Evolutionary conservation across 2,888 invertebrate species (phyloP), one percentile per base, ranked within the genome.

Genomic region (Sicus ferrugineus): DNA sequence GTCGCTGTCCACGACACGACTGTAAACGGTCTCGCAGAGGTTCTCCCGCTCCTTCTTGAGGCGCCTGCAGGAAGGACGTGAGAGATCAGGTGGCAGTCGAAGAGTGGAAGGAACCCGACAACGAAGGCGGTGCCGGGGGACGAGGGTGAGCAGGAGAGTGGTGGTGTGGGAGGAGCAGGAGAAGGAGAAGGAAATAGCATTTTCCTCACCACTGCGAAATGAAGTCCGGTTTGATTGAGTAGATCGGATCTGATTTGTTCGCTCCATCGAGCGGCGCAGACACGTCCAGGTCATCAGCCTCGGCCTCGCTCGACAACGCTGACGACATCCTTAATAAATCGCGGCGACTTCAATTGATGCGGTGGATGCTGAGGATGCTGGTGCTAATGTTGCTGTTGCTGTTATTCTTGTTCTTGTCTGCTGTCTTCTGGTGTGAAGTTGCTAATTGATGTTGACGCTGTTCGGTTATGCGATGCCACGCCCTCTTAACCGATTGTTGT

Each of bases 151-250:
- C 7, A 38, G 38, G 38, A 11, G 14, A 34, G 34, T 9, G 14
- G 2, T 4, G 0, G 9, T 3, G 0, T 21, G 14, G 21, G 26
- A 5, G 21, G 26, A 21, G 11, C 14, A 3, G 52, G 26, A 52
- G 26, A 3, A 52, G 50, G 50, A 23, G 26, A 2, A 3, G 52
- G 4, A n/a, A 52, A 14, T 9, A 19, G 14, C 4, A 26, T 9
- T 11, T 19, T 42, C 42, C 91, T 89, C 82, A 92, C 93, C 93
- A 93, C 86, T 92, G 91, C 70, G 90, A 89, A 76, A 93, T 91
- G 84, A 92, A 93, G 79, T 89, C 91, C 63, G 90, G 90, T 78
- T 91, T 91, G 75, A 93, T 92, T 73, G 91, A 89, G 83, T 89
- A 93, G 76, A 93, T 90, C 65, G 92, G 90, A 70, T 92, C 91